Conservation (phyloP, 1,140 invertebrate genomes). For the Papilio glaucus region DNA sequence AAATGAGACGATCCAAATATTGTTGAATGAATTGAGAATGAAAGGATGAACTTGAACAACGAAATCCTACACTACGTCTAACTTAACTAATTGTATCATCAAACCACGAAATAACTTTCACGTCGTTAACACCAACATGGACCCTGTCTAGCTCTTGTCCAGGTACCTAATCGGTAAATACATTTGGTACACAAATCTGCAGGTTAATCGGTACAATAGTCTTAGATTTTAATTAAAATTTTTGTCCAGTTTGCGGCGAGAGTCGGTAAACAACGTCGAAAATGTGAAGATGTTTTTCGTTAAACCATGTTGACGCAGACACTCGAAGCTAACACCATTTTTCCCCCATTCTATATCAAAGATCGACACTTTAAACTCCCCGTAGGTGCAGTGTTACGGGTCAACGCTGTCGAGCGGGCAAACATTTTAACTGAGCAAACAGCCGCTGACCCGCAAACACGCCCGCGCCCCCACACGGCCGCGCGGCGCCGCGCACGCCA, state of each 20-base stretch:
- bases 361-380: slow-evolving; percentile 44
- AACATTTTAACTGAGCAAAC: slow-evolving; percentile 64
- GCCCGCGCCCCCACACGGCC: no score
- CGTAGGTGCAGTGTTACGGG: slow-evolving; percentile 45
- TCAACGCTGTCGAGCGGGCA: slow-evolving; percentile 47
- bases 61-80: no score
- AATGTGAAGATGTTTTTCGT: slow-evolving; percentile 13
- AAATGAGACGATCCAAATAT: no score
- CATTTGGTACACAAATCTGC: not conserved
- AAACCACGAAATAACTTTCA: no score
- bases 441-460: slow-evolving; percentile 48
- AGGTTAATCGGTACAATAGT: not conserved
- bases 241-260: not conserved
- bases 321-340: slow-evolving; percentile 36
- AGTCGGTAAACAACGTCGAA: not conserved
- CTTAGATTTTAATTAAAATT: not conserved
- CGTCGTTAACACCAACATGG: no score
- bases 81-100: no score
- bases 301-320: slow-evolving; percentile 32
- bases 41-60: no score
- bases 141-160: no score
- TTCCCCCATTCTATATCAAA: slow-evolving; percentile 34
- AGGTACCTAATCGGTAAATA: no score
- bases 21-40: no score
- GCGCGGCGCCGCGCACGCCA: slow-evolving; percentile 36